A percentile compares a stretch with the other conserved stretches of the same genome.
phyloP scores from a whole-genome alignment of 1,140 invertebrate genomes.

The Drosophila subobscura region DNA sequence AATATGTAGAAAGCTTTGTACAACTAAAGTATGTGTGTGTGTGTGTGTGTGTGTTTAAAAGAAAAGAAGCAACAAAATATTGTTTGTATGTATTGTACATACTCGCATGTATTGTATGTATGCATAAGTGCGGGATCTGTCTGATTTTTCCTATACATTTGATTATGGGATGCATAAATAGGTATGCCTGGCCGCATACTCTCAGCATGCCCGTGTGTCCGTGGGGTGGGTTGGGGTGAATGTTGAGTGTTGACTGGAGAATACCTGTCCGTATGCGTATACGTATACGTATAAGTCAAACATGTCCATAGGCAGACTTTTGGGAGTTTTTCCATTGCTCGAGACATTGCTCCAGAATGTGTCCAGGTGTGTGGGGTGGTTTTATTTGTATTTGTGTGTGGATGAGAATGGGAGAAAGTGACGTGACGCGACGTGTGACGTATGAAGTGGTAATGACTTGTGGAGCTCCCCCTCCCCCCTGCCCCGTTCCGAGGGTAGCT shows the following conservation, averaged over 20 bases:
- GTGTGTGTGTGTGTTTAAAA: constrained; percentile 43
- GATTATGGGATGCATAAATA: constrained; percentile 45
- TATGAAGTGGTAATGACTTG: constrained; percentile 58
- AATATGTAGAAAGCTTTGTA: constrained; percentile 66
- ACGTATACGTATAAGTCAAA: background rate
- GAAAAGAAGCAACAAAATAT: constrained; percentile 74
- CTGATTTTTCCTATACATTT: constrained; percentile 54
- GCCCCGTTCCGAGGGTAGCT: constrained; percentile 16
- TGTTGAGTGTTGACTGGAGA: constrained; percentile 16
- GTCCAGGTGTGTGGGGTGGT: background rate
- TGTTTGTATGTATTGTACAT: constrained; percentile 45
- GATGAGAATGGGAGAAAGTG: constrained; percentile 12
- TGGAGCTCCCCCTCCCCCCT: constrained; percentile 29
- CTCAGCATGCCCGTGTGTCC: constrained; percentile 19
- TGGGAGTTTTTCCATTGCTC: background rate
- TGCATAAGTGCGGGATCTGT: constrained; percentile 19
- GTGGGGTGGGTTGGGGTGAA: constrained; percentile 2
- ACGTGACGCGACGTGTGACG: constrained; percentile 6
- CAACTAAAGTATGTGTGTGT: constrained; percentile 64
- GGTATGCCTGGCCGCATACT: constrained; percentile 37
- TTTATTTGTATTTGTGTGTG: constrained; percentile 14
- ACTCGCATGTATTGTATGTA: constrained; percentile 22
- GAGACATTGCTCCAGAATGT: constrained; percentile 16
- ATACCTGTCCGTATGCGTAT: too few relatives aligned
- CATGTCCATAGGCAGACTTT: background rate